A percentile compares a stretch with the other conserved stretches of the same genome.
Conservation (phyloP, 2,888 invertebrate genomes). For the Ceratothoa steindachneri region DNA sequence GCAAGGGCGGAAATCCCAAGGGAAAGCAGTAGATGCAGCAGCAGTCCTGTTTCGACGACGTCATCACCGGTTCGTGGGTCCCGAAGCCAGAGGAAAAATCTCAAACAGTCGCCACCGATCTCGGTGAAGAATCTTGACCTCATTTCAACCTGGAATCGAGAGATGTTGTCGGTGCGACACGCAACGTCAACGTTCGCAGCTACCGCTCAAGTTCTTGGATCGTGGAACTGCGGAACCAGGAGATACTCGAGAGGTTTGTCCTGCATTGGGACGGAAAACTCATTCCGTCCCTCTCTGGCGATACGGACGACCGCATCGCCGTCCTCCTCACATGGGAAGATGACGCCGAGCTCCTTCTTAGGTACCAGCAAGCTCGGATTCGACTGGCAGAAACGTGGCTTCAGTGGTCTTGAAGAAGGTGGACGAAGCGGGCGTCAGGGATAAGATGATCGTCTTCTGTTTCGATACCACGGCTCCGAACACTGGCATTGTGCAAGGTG, state of each 20-base stretch:
- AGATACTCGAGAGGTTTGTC: too few species aligned
- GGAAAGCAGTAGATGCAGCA: neutral
- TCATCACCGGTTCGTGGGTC: neutral
- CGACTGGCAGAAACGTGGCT: slow-evolving; percentile 3
- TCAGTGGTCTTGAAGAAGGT: neutral
- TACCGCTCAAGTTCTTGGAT: too few species aligned
- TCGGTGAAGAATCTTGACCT: too few species aligned
- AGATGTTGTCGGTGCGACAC: neutral
- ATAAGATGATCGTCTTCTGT: neutral
- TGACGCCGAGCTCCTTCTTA: neutral
- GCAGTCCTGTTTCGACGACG: too few species aligned
- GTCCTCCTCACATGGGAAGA: neutral
- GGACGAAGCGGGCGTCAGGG: too few species aligned
- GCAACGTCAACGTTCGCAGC: neutral
- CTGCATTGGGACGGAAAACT: neutral
- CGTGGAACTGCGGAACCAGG: neutral
- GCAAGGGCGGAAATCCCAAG: too few species aligned
- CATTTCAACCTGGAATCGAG: neutral
- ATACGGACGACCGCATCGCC: too few species aligned
- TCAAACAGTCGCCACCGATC: too few species aligned
- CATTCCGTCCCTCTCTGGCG: neutral
- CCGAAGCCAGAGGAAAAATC: neutral
- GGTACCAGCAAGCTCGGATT: neutral
- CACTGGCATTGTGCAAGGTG: neutral
- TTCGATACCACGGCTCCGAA: neutral